A percentile compares a stretch with the other conserved stretches of the same genome.
These are phyloP conservation scores for Idaea straminata DNA, from an alignment of 2,888 invertebrate genomes.

Conservation along the genomic window DNA sequence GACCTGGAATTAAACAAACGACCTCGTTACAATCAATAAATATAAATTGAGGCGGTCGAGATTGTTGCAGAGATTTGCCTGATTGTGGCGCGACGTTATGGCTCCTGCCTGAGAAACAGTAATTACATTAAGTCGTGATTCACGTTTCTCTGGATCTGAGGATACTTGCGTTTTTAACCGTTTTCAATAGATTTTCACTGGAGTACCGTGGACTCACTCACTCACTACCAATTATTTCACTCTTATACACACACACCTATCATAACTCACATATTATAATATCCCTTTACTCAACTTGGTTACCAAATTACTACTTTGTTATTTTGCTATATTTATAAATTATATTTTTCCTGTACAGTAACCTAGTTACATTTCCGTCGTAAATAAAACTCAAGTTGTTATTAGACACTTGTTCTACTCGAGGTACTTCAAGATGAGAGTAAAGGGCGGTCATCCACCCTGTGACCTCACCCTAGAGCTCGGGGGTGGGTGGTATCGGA, in stretches of 20 bases:
- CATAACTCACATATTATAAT: no score
- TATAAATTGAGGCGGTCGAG: neutral
- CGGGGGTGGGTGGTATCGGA: neutral
- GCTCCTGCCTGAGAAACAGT: neutral
- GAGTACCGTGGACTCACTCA: no score
- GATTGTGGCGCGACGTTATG: neutral
- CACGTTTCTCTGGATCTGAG: neutral
- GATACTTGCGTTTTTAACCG: neutral
- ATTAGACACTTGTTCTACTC: neutral
- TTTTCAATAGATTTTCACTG: no score
- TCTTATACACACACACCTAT: no score
- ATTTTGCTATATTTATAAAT: neutral
- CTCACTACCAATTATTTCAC: no score
- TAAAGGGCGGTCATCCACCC: conserved; percentile 5
- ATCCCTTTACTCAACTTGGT: no score
- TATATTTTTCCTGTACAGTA: neutral
- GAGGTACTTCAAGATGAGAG: neutral
- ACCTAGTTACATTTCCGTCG: neutral
- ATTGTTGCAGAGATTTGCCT: neutral
- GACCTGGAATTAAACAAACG: conserved; percentile 55
- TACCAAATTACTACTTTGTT: neutral
- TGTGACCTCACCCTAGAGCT: conserved; percentile 12
- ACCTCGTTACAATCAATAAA: conserved; percentile 15
- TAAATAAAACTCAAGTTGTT: neutral
- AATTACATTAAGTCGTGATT: neutral